Conservation (phyloP, 2,113 vertebrate genomes). For the Bombycilla garrulus region DNA sequence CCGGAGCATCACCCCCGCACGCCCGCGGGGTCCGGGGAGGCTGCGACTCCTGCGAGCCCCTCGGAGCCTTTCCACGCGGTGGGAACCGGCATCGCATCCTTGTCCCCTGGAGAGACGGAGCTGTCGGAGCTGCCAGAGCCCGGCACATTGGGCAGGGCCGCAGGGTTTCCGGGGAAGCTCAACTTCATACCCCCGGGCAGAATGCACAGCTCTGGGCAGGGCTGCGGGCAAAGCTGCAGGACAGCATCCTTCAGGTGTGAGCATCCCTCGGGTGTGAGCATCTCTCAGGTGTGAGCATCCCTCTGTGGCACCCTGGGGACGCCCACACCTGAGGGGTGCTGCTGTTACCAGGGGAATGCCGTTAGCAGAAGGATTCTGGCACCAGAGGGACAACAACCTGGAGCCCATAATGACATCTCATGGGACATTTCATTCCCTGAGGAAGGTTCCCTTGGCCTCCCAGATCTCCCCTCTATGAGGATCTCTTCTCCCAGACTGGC, state of each 20-base stretch:
- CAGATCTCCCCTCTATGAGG: neutral
- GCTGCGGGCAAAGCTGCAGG: neutral
- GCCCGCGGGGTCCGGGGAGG: no score
- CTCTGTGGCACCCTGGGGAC: neutral
- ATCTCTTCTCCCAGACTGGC: neutral
- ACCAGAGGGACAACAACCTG: neutral
- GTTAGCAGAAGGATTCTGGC: neutral
- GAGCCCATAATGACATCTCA: neutral
- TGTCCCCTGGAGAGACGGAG: neutral
- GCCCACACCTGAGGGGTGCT: neutral
- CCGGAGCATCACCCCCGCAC: neutral
- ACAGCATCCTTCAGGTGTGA: rapidly evolving
- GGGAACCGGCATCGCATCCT: rapidly evolving
- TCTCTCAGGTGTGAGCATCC: neutral
- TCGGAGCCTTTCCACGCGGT: neutral
- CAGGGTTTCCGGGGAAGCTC: neutral
- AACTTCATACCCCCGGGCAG: neutral
- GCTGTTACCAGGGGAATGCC: neutral
- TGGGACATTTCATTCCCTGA: neutral
- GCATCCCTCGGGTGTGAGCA: neutral
- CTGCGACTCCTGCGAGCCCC: neutral
- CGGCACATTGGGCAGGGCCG: rapidly evolving
- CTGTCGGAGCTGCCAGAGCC: neutral
- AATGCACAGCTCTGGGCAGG: neutral
- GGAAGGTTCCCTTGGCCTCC: neutral